Evolutionary conservation across 2,113 vertebrate genomes (phyloP).

Genomic region (Chlamydotis undulata): DNA sequence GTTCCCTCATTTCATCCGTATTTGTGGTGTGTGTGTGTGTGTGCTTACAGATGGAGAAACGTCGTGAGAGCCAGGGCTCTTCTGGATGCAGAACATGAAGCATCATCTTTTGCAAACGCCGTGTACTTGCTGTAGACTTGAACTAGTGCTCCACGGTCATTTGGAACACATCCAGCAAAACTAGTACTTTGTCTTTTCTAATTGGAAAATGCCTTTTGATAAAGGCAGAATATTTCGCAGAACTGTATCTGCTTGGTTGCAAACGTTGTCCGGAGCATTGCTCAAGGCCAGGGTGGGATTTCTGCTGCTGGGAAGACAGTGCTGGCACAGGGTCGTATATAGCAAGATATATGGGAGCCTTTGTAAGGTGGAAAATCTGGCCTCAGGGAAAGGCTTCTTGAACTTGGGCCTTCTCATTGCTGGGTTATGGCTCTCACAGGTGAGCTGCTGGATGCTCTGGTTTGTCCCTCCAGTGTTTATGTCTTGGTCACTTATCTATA

Average conservation of each 20-base stretch:
- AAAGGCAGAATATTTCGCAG: neutral
- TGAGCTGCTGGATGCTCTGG: neutral
- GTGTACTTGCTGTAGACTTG: neutral
- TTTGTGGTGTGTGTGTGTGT: neutral
- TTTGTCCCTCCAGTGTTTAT: neutral
- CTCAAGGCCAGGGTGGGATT: neutral
- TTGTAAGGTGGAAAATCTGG: neutral
- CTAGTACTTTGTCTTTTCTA: neutral
- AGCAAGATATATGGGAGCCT: neutral
- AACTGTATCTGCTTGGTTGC: neutral
- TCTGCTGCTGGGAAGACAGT: neutral
- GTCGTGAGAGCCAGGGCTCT: neutral
- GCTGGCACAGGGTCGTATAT: fast-evolving
- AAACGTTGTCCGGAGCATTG: neutral
- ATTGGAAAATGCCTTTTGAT: neutral
- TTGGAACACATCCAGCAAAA: neutral
- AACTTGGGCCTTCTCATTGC: neutral
- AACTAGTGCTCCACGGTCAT: neutral
- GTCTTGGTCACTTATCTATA: neutral
- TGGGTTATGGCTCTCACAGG: neutral
- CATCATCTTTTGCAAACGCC: neutral
- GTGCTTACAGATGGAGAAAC: neutral
- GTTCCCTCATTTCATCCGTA: neutral
- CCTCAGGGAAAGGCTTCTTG: neutral
- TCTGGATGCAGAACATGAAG: neutral